Base-by-base conservation (phyloP, 2,797 vertebrate genomes). In the Eulemur albifrons region DNA sequence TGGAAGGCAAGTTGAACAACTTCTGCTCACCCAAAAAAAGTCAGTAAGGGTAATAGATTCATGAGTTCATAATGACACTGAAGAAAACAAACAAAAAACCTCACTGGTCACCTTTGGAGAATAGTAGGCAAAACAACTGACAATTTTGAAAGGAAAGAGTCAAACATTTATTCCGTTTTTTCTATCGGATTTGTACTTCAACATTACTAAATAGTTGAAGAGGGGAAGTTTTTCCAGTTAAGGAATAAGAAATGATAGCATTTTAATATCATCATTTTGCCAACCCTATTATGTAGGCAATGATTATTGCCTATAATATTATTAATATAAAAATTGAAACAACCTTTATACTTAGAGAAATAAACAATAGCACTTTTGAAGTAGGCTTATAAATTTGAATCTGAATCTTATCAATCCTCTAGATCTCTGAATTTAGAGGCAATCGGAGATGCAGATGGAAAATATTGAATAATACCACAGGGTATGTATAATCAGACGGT, bases 121-220 rank as follows among this genome's bases (percentile, higher is more conserved):
- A 87, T n/a, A 79, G 7, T 35, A 72, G 38, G 40, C n/a, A 87
- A 69, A 52, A 15, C 27, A 88, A 65, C 7, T 85, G 13, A 92
- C 79, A 72, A 43, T 77, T 88, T 96, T 65, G 20, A 73, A 93
- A 96, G 23, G 35, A 48, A 95, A 83, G 25, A 83, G 35, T 54
- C 12, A 69, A 67, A 32, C 10, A 73, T 88, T 43, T 80, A 69
- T 63, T 89, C 45, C 86, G n/a, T 43, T 12, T 92, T 95, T 96
- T 61, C 67, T 63, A 21, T 32, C n/a, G 65, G 20, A 73, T 69
- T 75, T 83, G 2, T 79, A 43, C 23, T 80, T 65, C 23, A 83
- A 23, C 5, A 7, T 45, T 90, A 59, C 23, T 70, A 30, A 45
- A 43, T 40, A 57, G 5, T 73, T 67, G 27, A 83, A 69, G 4